phyloP scores from a whole-genome alignment of 2,113 vertebrate genomes.

The Hiodon alosoides region DNA sequence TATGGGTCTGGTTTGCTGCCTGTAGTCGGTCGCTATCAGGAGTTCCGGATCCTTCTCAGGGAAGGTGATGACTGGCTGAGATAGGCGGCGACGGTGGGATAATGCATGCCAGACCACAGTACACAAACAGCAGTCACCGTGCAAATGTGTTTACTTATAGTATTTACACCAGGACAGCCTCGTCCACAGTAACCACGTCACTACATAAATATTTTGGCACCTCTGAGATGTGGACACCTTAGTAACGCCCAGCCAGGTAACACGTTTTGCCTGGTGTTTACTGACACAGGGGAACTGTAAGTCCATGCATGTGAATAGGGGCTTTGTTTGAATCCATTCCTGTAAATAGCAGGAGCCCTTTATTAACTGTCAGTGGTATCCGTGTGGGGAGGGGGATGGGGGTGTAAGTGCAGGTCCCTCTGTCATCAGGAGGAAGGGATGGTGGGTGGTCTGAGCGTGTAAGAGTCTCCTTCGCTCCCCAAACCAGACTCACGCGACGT shows the following conservation, averaged over 20 bases:
- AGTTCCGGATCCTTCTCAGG: too few species aligned
- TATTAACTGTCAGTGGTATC: not conserved
- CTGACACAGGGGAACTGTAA: not conserved
- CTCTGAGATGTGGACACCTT: not conserved
- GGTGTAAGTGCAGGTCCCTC: not conserved
- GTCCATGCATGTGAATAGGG: not conserved
- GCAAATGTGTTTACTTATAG: too few species aligned
- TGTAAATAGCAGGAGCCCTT: constrained; percentile 1
- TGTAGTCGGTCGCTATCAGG: too few species aligned
- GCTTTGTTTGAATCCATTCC: not conserved
- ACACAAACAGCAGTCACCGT: too few species aligned
- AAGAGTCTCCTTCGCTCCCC: not conserved
- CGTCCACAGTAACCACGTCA: not conserved
- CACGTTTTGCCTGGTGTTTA: constrained; percentile 1
- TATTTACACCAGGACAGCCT: not conserved
- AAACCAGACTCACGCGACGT: not conserved
- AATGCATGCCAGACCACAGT: too few species aligned
- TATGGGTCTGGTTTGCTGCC: too few species aligned
- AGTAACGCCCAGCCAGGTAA: not conserved
- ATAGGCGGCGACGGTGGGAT: too few species aligned
- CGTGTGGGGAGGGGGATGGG: not conserved
- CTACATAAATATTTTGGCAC: not conserved
- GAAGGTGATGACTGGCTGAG: too few species aligned
- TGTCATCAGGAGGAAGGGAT: not conserved
- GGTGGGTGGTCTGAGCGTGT: not conserved